Percentiles rank a stretch among this genome's conserved stretches.
Evolutionary conservation across 2,888 invertebrate genomes (phyloP).

Genomic region (Suillia variegata): DNA sequence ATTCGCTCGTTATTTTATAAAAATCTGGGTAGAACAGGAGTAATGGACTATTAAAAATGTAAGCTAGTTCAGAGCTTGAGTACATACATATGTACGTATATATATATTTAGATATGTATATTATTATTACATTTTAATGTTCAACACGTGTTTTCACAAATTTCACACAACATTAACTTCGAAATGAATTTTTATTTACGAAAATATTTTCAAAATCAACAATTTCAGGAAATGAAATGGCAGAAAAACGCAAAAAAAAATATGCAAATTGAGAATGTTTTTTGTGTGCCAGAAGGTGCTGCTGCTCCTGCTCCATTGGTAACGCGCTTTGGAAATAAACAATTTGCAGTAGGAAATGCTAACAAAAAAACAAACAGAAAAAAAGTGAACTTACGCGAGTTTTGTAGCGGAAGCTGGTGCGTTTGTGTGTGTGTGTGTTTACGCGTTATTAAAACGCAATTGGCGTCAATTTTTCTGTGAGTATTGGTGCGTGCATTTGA

Average conservation of each 20-base stretch:
- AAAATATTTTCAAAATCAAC: not conserved
- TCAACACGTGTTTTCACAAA: conserved; percentile 4
- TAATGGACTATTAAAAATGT: too few relatives aligned
- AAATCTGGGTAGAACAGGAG: too few relatives aligned
- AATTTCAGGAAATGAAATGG: not conserved
- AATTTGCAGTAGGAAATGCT: too few relatives aligned
- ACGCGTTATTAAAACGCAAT: conserved; percentile 47
- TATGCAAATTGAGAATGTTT: not conserved
- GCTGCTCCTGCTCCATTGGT: not conserved
- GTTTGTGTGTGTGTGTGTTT: conserved; percentile 13
- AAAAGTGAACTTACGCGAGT: too few relatives aligned
- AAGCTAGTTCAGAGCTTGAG: too few relatives aligned
- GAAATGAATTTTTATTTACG: conserved; percentile 3
- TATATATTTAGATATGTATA: too few relatives aligned
- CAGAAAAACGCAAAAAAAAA: not conserved
- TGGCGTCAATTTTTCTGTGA: conserved; percentile 29
- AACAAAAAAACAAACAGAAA: not conserved
- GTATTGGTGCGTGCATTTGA: not conserved
- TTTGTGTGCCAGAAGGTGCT: not conserved
- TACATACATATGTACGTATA: too few relatives aligned
- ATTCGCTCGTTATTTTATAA: too few relatives aligned
- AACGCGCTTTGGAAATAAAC: not conserved
- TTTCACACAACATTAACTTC: conserved; percentile 19
- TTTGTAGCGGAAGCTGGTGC: not conserved
- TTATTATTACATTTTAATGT: too few relatives aligned